Evolutionary conservation across 1,140 invertebrate species (phyloP).

Genomic region (Amyelois transitella): DNA sequence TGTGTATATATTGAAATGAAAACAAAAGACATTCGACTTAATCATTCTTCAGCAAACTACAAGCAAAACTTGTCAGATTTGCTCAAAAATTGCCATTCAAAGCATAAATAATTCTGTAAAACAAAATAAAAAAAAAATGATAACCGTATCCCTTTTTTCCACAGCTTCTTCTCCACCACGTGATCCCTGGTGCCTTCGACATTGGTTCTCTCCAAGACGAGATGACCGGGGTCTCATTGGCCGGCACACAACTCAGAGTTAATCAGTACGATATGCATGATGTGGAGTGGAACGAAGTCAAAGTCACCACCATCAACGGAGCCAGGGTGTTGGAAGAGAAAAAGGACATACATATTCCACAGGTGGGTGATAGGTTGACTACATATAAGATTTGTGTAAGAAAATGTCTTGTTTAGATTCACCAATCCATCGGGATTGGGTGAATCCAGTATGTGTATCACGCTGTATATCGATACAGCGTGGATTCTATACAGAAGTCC

Average conservation of each 20-base stretch:
- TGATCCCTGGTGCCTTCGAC: constrained; percentile 87
- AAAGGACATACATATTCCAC: constrained; percentile 86
- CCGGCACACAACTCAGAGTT: constrained; percentile 87
- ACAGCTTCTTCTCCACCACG: constrained; percentile 88
- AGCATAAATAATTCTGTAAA: not conserved
- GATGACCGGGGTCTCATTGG: constrained; percentile 90
- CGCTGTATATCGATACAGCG: too few species aligned
- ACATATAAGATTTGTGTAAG: too few species aligned
- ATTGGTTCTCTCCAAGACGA: constrained; percentile 85
- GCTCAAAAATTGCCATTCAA: too few species aligned
- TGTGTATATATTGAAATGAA: not conserved
- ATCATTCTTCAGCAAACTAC: too few species aligned
- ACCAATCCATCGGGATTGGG: too few species aligned
- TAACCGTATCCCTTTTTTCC: constrained; percentile 11
- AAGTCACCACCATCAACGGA: constrained; percentile 89
- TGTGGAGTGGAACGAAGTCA: constrained; percentile 88
- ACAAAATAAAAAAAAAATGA: not conserved
- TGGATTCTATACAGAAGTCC: too few species aligned
- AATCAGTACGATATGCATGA: constrained; percentile 91
- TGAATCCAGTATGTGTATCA: too few species aligned
- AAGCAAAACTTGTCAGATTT: too few species aligned
- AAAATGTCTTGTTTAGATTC: too few species aligned
- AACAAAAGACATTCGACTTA: not conserved
- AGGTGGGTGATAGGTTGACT: constrained; percentile 27
- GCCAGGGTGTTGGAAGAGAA: constrained; percentile 85